phyloP scores from a whole-genome alignment of 2,888 invertebrate species.

The Scaptomyza reducta region DNA sequence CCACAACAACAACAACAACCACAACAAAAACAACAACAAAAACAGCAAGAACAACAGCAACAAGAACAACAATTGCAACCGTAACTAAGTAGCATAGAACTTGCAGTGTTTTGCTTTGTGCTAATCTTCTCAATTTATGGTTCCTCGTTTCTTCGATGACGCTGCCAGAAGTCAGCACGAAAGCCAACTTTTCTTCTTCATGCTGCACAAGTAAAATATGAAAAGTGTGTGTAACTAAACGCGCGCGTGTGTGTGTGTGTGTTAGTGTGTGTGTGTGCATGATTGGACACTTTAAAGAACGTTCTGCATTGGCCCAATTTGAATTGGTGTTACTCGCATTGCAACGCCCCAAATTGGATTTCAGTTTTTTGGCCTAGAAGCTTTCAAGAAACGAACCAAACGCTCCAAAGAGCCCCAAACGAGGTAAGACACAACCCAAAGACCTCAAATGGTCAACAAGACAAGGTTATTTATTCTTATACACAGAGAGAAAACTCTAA shows the following conservation, averaged over 20 bases:
- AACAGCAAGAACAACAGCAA: slow-evolving; percentile 21
- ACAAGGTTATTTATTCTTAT: slow-evolving; percentile 4
- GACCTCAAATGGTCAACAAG: slow-evolving; percentile 27
- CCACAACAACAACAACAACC: slow-evolving; percentile 42
- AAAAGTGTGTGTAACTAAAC: slow-evolving; percentile 33
- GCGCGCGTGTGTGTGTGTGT: slow-evolving; percentile 13
- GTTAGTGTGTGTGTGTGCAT: slow-evolving; percentile 18
- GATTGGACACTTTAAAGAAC: slow-evolving; percentile 67
- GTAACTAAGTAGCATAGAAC: slow-evolving; percentile 61
- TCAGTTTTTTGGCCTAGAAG: slow-evolving; percentile 59
- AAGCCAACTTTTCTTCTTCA: slow-evolving; percentile 40
- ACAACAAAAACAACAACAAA: slow-evolving; percentile 48
- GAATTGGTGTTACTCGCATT: slow-evolving; percentile 77
- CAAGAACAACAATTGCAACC: slow-evolving; percentile 58
- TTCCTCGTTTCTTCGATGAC: slow-evolving; percentile 67
- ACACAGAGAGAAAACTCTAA: neutral
- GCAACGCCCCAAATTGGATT: slow-evolving; percentile 65
- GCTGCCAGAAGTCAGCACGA: slow-evolving; percentile 70
- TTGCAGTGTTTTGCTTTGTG: slow-evolving; percentile 60
- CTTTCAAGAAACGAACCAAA: slow-evolving; percentile 11
- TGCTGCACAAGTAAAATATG: slow-evolving; percentile 34
- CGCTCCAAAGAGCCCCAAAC: slow-evolving; percentile 25
- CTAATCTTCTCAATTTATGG: slow-evolving; percentile 77
- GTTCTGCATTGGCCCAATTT: slow-evolving; percentile 76
- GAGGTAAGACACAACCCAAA: slow-evolving; percentile 46